phyloP scores from a whole-genome alignment of 2,888 invertebrate genomes.

The Chalcis sispes region DNA sequence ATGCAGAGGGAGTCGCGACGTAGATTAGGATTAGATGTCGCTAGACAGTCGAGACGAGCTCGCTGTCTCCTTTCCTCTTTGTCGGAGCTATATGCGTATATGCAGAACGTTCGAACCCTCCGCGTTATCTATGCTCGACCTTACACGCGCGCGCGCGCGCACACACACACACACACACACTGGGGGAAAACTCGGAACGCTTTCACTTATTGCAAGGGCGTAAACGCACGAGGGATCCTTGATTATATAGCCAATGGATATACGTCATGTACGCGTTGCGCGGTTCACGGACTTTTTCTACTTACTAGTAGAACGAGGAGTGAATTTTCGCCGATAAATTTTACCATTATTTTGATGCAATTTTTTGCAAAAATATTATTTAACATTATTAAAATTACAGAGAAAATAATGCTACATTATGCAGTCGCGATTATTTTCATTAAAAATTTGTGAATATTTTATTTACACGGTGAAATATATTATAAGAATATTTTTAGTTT shows the following conservation, averaged over 20 bases:
- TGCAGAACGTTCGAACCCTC: background rate
- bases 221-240: conserved; percentile 33
- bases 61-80: conserved; percentile 13
- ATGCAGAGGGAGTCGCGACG: conserved; percentile 64
- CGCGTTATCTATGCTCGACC: no score
- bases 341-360: no score
- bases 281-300: background rate
- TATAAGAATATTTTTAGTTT: no score
- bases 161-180: background rate
- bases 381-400: no score
- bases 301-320: background rate
- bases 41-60: conserved; percentile 6
- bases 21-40: conserved; percentile 59
- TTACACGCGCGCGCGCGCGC: background rate
- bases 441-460: no score
- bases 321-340: no score
- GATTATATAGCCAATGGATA: background rate
- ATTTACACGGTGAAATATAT: no score
- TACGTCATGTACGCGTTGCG: background rate
- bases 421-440: no score
- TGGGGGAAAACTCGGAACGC: conserved; percentile 5
- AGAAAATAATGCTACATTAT: no score
- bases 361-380: no score
- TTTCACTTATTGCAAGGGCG: conserved; percentile 53
- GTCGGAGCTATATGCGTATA: background rate